Base-by-base conservation (phyloP, 2,113 vertebrate genomes). In the Atrichornis clamosus region DNA sequence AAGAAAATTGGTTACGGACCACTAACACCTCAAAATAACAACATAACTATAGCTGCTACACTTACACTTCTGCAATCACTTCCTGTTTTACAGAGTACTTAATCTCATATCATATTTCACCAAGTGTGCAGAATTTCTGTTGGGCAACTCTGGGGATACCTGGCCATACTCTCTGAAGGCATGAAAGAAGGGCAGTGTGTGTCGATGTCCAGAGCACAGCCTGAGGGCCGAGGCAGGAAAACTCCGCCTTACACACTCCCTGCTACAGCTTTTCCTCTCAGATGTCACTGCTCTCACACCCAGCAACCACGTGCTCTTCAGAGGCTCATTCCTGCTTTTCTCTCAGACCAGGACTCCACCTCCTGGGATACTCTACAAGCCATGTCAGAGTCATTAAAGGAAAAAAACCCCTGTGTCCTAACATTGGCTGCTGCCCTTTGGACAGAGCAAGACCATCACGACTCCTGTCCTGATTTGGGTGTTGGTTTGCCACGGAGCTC, bases 361-460 rank as follows among this genome's bases (percentile, higher is more conserved):
- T 7, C 16, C 9, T 19, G 24, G 22, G n/a, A 35, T 16, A 20
- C 3, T 4, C 11, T 10, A 15, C 15, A 15, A 56, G 8, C 33
- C 33, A 6, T 2, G 6, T 3, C 56, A 14, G 6, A 7, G 39
- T 11, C 18, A 21, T 37, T 55, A 58, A 9, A 3, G 5, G 22
- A 42, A 32, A 65, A 70, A 11, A n/a, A n/a, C n/a, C n/a, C n/a
- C 7, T 8, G 6, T 32, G 14, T 20, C 42, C 39, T 19, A n/a
- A 20, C 28, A 15, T 2, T 24, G 10, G 1, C 32, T 74, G n/a
- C 42, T 58, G 32, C 50, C 41, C 41, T 56, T 59, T 44, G 44
- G 15, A 20, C 27, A 81, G 39, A 75, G n/a, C 30, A 18, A 17
- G 7, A 14, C 35, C 4, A 0, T 4, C 0, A 8, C 55, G 23